phyloP scores from a whole-genome alignment of 2,888 invertebrate species.

The Agonopterix alstromeriana region DNA sequence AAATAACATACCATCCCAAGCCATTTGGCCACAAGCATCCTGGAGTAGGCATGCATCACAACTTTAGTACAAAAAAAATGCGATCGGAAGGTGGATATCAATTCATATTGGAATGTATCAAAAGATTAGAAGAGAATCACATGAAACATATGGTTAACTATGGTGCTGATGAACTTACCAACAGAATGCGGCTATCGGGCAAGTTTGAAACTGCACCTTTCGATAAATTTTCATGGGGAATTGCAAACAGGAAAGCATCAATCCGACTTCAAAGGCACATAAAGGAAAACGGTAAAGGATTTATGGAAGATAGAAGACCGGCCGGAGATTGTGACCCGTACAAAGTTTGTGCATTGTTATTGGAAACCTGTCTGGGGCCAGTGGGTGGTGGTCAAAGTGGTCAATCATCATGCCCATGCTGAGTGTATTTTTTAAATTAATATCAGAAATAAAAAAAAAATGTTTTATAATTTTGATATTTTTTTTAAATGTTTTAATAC shows the following conservation, averaged over 20 bases:
- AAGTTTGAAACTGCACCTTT: constrained; percentile 96
- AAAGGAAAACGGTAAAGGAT: constrained; percentile 92
- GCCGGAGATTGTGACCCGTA: constrained; percentile 95
- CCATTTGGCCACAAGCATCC: constrained; percentile 90
- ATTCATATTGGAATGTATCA: constrained; percentile 92
- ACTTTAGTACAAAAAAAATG: constrained; percentile 93
- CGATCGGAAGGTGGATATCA: constrained; percentile 84
- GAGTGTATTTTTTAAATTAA: too few species aligned
- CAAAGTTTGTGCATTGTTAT: constrained; percentile 66
- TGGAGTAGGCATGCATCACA: constrained; percentile 91
- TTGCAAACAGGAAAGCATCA: constrained; percentile 94
- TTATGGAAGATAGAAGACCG: constrained; percentile 95
- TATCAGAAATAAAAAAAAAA: too few species aligned
- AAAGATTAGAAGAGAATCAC: constrained; percentile 91
- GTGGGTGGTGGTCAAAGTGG: constrained; percentile 2
- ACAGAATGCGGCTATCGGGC: constrained; percentile 95
- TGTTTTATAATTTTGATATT: too few species aligned
- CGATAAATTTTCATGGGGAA: constrained; percentile 92
- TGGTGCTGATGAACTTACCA: constrained; percentile 93
- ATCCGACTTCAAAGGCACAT: constrained; percentile 94
- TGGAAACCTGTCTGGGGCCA: constrained; percentile 53
- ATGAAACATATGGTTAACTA: constrained; percentile 94
- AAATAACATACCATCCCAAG: constrained; percentile 82
- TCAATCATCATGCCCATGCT: too few species aligned
- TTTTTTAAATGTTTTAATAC: too few species aligned